Evolutionary conservation across 2,888 invertebrate species (phyloP).

Genomic region (Cephus rjabovi): DNA sequence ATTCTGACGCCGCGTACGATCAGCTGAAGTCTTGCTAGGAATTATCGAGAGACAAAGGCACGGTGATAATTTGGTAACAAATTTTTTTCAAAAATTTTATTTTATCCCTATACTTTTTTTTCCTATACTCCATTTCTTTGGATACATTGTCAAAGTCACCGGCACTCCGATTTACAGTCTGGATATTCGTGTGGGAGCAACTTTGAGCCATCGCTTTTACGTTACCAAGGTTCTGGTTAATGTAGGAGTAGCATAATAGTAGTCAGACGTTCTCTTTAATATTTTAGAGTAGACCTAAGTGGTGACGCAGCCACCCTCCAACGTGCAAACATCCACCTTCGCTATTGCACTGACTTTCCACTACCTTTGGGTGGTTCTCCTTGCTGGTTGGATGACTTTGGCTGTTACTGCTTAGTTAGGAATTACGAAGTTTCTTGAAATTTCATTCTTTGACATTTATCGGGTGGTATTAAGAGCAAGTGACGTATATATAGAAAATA

Average conservation of each 20-base stretch:
- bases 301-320: constrained; percentile 27
- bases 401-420: neutral
- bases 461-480: neutral
- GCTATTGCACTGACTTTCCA: neutral
- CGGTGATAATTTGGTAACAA: neutral
- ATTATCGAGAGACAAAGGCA: neutral
- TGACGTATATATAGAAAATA: neutral
- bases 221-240: neutral
- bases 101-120: neutral
- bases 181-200: neutral
- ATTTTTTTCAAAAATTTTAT: neutral
- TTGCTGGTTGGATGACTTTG: neutral
- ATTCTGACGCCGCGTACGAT: constrained; percentile 45
- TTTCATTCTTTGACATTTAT: neutral
- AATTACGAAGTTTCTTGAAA: neutral
- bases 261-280: constrained; percentile 12
- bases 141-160: neutral
- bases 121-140: neutral
- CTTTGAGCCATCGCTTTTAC: neutral
- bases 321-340: constrained; percentile 22
- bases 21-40: constrained; percentile 18
- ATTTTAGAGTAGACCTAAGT: constrained; percentile 25
- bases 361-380: neutral
- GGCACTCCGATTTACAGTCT: neutral
- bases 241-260: neutral